Conservation (phyloP, 2,797 vertebrate genomes). For the Aldrovandia affinis region DNA sequence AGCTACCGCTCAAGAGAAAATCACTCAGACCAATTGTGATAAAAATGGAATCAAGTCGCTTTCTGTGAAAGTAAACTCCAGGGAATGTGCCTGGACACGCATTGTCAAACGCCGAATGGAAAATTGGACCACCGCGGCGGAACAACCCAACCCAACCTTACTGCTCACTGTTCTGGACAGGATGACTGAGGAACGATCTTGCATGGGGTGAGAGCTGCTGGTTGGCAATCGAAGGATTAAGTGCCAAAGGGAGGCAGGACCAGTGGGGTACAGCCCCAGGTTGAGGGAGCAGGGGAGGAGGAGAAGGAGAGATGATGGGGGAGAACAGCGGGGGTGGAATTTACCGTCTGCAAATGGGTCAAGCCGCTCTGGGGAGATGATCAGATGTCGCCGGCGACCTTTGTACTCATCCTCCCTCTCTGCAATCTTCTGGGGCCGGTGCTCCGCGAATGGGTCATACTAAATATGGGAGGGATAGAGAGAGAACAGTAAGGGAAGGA, state of each 20-base stretch:
- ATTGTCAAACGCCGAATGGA: neutral
- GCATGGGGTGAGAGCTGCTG: constrained; percentile 72
- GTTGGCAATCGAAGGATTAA: constrained; percentile 78
- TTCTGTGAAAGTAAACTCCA: neutral
- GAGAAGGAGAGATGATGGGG: constrained; percentile 43
- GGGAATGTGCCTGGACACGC: neutral
- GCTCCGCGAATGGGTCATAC: constrained; percentile 98
- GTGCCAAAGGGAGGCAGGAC: constrained; percentile 58
- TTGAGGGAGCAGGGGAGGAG: constrained; percentile 50
- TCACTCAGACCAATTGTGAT: neutral
- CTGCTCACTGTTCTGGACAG: constrained; percentile 45
- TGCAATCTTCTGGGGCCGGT: constrained; percentile 93
- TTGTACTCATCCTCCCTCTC: constrained; percentile 99
- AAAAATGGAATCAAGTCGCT: neutral
- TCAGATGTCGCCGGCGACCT: constrained; percentile 93
- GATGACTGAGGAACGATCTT: constrained; percentile 61
- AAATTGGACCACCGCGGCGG: too few relatives aligned
- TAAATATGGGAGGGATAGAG: constrained; percentile 53
- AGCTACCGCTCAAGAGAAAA: neutral
- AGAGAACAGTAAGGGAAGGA: neutral
- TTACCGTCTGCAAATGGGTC: constrained; percentile 99
- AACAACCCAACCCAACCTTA: neutral
- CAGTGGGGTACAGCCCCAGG: constrained; percentile 49
- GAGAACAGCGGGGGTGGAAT: constrained; percentile 60
- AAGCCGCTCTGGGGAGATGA: constrained; percentile 97